A percentile compares a stretch with the other conserved stretches of the same genome.
Conservation (phyloP, 2,888 invertebrate genomes). For the Atethmia centrago region DNA sequence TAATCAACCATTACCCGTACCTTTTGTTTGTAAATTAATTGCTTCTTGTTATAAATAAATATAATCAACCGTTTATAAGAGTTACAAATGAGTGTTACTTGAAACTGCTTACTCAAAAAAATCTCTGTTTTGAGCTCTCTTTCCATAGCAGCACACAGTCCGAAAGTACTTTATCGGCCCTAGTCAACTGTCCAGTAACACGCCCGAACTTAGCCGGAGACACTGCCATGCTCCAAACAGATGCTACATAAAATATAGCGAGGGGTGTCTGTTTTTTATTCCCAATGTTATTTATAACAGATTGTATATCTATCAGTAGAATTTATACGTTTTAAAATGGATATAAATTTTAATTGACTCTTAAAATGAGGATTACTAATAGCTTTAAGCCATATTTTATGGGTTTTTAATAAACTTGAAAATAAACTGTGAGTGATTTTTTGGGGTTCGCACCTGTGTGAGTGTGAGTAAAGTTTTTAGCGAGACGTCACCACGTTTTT, state of each 20-base stretch:
- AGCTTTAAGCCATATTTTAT: conserved; percentile 27
- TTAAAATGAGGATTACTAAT: conserved; percentile 3
- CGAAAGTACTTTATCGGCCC: neutral
- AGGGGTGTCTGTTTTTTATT: conserved; percentile 37
- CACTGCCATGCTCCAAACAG: conserved; percentile 37
- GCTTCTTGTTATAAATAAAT: neutral
- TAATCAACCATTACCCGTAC: neutral
- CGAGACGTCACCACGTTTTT: neutral
- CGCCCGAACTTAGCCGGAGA: conserved; percentile 25
- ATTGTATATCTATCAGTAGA: conserved; percentile 16
- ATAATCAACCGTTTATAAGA: neutral
- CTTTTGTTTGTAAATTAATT: neutral
- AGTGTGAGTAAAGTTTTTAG: no score
- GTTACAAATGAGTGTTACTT: neutral
- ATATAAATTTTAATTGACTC: conserved; percentile 43
- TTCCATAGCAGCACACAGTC: neutral
- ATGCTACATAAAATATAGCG: conserved; percentile 41
- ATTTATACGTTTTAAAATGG: conserved; percentile 47
- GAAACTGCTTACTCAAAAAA: neutral
- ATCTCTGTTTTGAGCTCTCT: neutral
- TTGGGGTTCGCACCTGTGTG: neutral
- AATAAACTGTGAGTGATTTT: neutral
- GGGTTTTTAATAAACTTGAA: conserved; percentile 11
- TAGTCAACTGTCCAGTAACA: neutral
- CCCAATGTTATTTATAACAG: conserved; percentile 30